Conservation (phyloP, 2,113 vertebrate genomes). For the Diadophis punctatus region DNA sequence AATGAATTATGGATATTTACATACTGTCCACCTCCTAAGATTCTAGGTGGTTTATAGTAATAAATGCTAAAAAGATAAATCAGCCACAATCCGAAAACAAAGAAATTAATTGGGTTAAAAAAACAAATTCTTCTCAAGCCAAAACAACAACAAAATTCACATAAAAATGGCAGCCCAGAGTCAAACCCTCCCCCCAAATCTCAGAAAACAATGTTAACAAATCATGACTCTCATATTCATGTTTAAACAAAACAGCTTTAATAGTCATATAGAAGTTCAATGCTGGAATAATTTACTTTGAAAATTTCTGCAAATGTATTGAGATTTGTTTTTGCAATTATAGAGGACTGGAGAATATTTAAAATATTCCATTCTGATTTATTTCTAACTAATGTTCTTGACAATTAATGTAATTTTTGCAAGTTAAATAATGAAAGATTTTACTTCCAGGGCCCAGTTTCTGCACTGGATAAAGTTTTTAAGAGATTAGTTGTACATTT, state of each 20-base stretch:
- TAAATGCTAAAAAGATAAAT: neutral
- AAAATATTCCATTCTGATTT: neutral
- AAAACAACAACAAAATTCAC: neutral
- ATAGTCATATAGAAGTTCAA: neutral
- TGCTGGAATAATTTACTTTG: neutral
- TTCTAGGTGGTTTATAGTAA: neutral
- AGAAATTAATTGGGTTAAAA: neutral
- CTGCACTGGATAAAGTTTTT: neutral
- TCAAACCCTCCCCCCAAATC: neutral
- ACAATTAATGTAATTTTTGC: neutral
- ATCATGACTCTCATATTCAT: neutral
- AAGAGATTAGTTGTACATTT: neutral
- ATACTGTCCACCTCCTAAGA: neutral
- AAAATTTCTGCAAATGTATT: neutral
- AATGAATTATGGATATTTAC: neutral
- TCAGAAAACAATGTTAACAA: neutral
- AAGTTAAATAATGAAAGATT: neutral
- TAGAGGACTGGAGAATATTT: neutral
- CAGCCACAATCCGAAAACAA: neutral
- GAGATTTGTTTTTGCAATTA: neutral
- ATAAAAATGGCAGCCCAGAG: neutral
- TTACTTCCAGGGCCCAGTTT: neutral
- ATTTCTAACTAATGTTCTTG: neutral
- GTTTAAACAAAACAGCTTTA: neutral
- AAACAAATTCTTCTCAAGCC: neutral